Evolutionary conservation across 2,113 vertebrate species (phyloP), one percentile per base, ranked within the genome.

Genomic region (Pseudois nayaur): DNA sequence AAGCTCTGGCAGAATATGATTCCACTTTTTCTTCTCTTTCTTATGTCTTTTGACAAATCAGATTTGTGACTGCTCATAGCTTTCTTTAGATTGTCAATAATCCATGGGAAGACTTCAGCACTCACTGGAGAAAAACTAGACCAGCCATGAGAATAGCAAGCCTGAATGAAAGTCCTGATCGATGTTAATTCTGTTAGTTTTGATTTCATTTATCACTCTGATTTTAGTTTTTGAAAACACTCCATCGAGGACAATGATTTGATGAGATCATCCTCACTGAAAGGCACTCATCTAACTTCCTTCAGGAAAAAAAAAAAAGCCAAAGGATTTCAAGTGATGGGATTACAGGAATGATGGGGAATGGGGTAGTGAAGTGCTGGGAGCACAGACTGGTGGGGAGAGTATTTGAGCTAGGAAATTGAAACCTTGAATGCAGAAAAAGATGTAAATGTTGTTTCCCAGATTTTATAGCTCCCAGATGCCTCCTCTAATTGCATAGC

Each of bases 401-500:
- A 95, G 54, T 31, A 25, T 71, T 76, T 79, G 93, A 93, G 86
- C 67, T 94, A 89, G 85, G 96, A 97, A 95, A 89, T 87, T 97
- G 96, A 98, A 98, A 98, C 97, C 97, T 98, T 95, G 96, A 98
- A 98, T 97, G 98, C 97, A 98, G 95, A 98, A 98, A 97, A 98
- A 98, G 98, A 99, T 98, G 98, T 98, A 99, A 99, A 99, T 99
- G 98, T 96, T 99, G 94, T 98, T 99, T 98, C 98, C 97, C 97
- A 98, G 97, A 96, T 98, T 98, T 99, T 99, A 99, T 98, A 97
- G 97, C 98, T 99, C 99, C 98, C 99, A 98, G 97, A 98, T 99
- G 98, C 98, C 97, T 99, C 91, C 91, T 98, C 98, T 99, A 99
- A 99, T 99, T 99, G 98, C 98, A 95, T 60, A 97, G 98, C 99